These are phyloP conservation scores for Melinopterus prodromus DNA, from an alignment of 2,888 invertebrate genomes.

Conservation along the genomic window DNA sequence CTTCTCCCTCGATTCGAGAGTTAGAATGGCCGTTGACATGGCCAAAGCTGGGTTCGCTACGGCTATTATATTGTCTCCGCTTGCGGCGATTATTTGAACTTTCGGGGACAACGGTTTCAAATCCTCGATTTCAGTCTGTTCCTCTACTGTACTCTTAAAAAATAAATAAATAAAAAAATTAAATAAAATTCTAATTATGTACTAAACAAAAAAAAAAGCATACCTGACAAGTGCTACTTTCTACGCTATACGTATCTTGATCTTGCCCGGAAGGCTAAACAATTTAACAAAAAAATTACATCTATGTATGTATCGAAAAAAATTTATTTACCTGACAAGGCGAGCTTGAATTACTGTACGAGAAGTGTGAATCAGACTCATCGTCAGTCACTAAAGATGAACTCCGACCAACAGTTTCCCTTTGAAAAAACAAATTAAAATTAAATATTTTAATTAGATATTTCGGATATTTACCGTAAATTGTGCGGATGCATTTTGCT, in stretches of 20 bases:
- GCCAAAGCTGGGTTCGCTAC: constrained; percentile 87
- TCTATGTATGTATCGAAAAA: not conserved
- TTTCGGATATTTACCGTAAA: not conserved
- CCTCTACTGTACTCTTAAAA: constrained; percentile 51
- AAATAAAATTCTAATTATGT: not conserved
- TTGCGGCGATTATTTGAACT: constrained; percentile 82
- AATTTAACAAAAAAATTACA: not conserved
- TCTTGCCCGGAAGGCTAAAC: constrained; percentile 41
- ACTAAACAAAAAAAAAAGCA: constrained; percentile 21
- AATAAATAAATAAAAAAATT: constrained; percentile 24
- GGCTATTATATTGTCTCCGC: constrained; percentile 88
- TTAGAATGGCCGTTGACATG: constrained; percentile 63
- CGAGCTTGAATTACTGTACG: constrained; percentile 80
- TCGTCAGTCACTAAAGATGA: constrained; percentile 64
- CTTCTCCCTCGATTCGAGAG: constrained; percentile 38
- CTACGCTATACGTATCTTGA: constrained; percentile 40
- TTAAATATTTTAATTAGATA: constrained; percentile 13
- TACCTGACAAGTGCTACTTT: constrained; percentile 41
- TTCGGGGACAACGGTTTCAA: constrained; percentile 55
- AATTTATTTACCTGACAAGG: constrained; percentile 64
- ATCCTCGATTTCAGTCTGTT: constrained; percentile 54
- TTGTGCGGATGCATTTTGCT: constrained; percentile 47
- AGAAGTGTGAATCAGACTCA: constrained; percentile 79
- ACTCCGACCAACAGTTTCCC: constrained; percentile 63
- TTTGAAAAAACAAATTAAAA: constrained; percentile 40